These are phyloP conservation scores for Pampusana beccarii DNA, from an alignment of 2,113 vertebrate genomes.

Conservation along the genomic window DNA sequence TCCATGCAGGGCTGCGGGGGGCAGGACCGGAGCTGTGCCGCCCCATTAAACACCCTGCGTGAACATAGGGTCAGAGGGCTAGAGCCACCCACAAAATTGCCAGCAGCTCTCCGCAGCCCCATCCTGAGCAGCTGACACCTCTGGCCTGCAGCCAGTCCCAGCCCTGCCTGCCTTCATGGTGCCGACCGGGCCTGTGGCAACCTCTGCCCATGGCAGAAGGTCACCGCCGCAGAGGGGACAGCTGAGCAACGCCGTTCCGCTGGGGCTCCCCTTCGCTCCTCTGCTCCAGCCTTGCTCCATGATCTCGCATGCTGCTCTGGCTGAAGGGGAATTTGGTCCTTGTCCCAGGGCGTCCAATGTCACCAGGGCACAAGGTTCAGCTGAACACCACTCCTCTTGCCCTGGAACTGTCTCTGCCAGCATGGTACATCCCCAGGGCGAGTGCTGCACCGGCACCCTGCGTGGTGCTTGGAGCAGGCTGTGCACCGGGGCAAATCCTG, in stretches of 20 bases:
- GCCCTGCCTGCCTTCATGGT: not conserved
- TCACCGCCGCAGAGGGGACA: not conserved
- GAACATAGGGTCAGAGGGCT: constrained; percentile 44
- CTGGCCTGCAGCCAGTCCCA: constrained; percentile 4
- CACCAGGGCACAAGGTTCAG: not conserved
- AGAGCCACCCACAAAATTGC: not conserved
- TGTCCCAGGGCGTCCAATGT: accelerated
- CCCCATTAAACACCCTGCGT: constrained; percentile 56
- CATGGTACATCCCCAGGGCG: not conserved
- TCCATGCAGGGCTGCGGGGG: accelerated
- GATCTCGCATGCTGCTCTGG: accelerated
- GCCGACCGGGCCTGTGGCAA: not conserved
- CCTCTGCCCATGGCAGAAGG: constrained; percentile 34
- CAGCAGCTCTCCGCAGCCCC: not conserved
- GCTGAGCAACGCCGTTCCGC: not conserved
- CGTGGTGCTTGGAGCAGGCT: accelerated
- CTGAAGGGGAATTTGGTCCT: not conserved
- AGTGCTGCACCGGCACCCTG: not conserved
- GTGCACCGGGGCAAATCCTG: not conserved
- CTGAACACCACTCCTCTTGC: not conserved
- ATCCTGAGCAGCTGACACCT: constrained; percentile 29
- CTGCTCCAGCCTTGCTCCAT: not conserved
- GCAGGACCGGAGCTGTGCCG: constrained; percentile 1
- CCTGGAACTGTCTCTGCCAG: not conserved
- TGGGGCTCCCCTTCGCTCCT: not conserved